A percentile compares a stretch with the other conserved stretches of the same genome.
phyloP scores from a whole-genome alignment of 1,140 invertebrate species.

The Zaprionus tsacasi region DNA sequence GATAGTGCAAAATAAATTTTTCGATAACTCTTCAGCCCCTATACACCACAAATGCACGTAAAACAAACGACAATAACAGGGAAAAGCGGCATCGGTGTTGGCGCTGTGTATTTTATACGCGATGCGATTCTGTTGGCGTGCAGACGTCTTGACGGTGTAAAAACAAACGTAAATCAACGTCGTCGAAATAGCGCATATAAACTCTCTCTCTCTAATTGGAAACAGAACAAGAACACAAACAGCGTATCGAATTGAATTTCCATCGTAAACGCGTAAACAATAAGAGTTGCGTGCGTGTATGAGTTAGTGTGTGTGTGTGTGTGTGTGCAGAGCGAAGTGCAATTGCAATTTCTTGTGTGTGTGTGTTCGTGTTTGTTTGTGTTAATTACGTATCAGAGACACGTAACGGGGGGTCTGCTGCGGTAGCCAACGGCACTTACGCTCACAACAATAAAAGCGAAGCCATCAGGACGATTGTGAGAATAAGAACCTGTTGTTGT shows the following conservation, averaged over 20 bases:
- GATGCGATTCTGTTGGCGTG: slow-evolving; percentile 52
- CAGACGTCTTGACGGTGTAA: slow-evolving; percentile 48
- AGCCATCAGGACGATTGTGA: slow-evolving; percentile 30
- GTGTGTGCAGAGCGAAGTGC: slow-evolving; percentile 22
- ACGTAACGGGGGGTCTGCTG: slow-evolving; percentile 25
- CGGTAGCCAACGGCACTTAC: slow-evolving; percentile 14
- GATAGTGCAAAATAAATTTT: slow-evolving; percentile 17
- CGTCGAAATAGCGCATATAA: slow-evolving; percentile 41
- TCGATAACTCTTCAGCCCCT: slow-evolving; percentile 39
- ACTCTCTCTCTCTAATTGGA: slow-evolving; percentile 25
- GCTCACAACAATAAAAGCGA: slow-evolving; percentile 8
- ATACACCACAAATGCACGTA: slow-evolving; percentile 15
- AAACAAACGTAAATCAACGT: slow-evolving; percentile 25
- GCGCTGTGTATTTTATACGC: slow-evolving; percentile 46
- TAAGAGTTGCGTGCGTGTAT: slow-evolving; percentile 5
- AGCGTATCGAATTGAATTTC: slow-evolving; percentile 42
- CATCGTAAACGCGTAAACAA: slow-evolving; percentile 19
- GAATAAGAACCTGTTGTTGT: slow-evolving; percentile 65
- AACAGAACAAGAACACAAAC: slow-evolving; percentile 24
- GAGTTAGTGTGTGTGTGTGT: slow-evolving; percentile 11
- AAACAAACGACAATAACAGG: slow-evolving; percentile 6
- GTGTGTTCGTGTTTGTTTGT: slow-evolving; percentile 26
- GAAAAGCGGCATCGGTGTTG: slow-evolving; percentile 47
- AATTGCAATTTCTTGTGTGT: slow-evolving; percentile 35
- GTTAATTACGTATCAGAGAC: slow-evolving; percentile 37